phyloP scores from a whole-genome alignment of 2,888 invertebrate genomes.

The Gortyna flavago region DNA sequence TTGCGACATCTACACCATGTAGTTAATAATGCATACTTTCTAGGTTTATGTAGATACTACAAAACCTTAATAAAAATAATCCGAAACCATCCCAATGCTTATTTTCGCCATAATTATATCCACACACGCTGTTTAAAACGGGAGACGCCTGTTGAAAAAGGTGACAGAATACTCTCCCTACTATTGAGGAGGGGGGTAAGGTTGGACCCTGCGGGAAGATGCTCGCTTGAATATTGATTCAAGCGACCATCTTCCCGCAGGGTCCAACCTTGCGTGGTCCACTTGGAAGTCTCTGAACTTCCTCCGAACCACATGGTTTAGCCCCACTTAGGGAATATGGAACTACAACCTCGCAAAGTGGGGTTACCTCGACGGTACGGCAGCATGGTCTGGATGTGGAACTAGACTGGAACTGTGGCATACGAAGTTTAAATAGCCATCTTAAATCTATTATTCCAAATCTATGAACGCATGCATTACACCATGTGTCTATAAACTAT shows the following conservation, averaged over 20 bases:
- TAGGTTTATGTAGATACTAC: no score
- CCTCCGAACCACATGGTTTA: background rate
- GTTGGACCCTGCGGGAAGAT: no score
- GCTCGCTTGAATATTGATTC: no score
- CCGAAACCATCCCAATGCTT: background rate
- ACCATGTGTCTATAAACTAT: no score
- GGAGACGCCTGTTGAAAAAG: background rate
- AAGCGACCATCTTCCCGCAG: background rate
- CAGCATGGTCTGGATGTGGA: background rate
- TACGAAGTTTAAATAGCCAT: no score
- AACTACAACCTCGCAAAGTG: background rate
- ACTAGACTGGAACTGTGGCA: background rate
- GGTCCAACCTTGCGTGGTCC: background rate
- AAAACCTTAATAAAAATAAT: no score
- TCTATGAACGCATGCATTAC: no score
- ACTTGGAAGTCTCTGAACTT: background rate
- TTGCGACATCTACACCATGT: no score
- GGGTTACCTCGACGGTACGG: background rate
- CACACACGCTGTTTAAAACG: background rate
- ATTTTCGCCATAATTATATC: background rate
- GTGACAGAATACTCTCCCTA: background rate
- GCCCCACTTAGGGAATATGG: background rate
- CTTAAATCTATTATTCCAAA: no score
- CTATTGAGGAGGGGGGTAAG: no score
- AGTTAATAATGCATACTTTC: no score